phyloP scores from a whole-genome alignment of 1,140 invertebrate genomes.

The Meloidogyne floridensis region DNA sequence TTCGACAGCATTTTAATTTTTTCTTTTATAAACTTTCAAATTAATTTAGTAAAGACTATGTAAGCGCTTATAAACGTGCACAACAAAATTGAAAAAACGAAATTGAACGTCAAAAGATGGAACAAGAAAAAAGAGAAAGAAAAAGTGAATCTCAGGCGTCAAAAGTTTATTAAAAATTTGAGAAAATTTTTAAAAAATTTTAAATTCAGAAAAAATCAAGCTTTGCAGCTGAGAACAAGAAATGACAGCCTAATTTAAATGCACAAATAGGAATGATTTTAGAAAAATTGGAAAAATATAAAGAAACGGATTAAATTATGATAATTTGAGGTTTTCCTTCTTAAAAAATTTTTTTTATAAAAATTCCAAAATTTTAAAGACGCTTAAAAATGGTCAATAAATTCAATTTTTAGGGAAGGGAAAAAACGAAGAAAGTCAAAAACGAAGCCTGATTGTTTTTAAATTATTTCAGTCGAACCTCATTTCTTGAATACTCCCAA shows the following conservation, averaged over 20 bases:
- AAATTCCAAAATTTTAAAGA: too few relatives aligned
- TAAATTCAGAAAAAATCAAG: slow-evolving; percentile 48
- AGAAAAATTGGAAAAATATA: slow-evolving; percentile 31
- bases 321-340: not conserved
- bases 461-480: too few relatives aligned
- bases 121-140: slow-evolving; percentile 31
- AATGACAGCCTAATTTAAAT: slow-evolving; percentile 48
- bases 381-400: too few relatives aligned
- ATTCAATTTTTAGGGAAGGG: too few relatives aligned
- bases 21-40: not conserved
- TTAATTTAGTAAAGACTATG: slow-evolving; percentile 18
- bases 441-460: too few relatives aligned
- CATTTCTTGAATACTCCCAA: too few relatives aligned
- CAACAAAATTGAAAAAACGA: slow-evolving; percentile 32
- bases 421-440: too few relatives aligned
- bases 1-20: too few relatives aligned
- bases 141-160: slow-evolving; percentile 1
- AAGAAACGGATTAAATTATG: not conserved
- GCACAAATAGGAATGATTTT: slow-evolving; percentile 51
- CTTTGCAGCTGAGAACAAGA: slow-evolving; percentile 40
- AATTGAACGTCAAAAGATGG: slow-evolving; percentile 28
- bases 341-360: not conserved
- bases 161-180: slow-evolving; percentile 7
- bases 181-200: slow-evolving; percentile 21
- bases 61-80: slow-evolving; percentile 53